Evolutionary conservation across 2,888 invertebrate genomes (phyloP).

Genomic region (Myathropa florea): DNA sequence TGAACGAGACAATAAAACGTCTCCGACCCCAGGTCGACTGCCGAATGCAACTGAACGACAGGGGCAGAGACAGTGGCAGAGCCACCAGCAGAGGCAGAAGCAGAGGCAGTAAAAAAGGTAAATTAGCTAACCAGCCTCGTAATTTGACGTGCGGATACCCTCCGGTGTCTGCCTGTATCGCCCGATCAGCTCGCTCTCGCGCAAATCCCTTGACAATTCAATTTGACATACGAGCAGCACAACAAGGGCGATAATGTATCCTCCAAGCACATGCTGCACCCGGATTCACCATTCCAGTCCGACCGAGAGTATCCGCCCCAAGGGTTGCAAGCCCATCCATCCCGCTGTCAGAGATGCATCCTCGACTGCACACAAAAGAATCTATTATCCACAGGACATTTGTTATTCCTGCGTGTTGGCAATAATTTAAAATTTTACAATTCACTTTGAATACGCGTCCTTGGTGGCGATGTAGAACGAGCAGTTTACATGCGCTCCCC

Average conservation of each 20-base stretch:
- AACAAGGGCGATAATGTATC: conserved; percentile 64
- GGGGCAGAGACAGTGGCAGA: not conserved
- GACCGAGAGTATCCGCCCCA: conserved; percentile 3
- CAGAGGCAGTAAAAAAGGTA: conserved; percentile 61
- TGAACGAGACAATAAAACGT: conserved; percentile 29
- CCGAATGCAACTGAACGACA: conserved; percentile 9
- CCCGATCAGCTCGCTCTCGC: not conserved
- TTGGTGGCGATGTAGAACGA: not conserved
- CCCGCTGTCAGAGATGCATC: conserved; percentile 19
- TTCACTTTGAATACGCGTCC: conserved; percentile 23
- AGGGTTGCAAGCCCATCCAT: conserved; percentile 36
- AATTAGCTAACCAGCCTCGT: conserved; percentile 70
- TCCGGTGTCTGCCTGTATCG: not conserved
- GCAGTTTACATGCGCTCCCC: not conserved
- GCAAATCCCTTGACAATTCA: conserved; percentile 63
- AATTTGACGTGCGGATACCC: conserved; percentile 58
- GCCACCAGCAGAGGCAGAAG: not conserved
- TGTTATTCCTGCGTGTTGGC: conserved; percentile 48
- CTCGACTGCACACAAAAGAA: conserved; percentile 9
- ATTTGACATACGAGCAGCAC: conserved; percentile 21
- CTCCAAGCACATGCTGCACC: conserved; percentile 43
- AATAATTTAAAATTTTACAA: conserved; percentile 53
- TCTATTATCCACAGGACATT: conserved; percentile 46
- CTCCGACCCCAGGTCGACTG: not conserved
- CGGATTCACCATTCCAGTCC: not conserved